phyloP scores from a whole-genome alignment of 1,140 invertebrate species.

The Lineus longissimus region DNA sequence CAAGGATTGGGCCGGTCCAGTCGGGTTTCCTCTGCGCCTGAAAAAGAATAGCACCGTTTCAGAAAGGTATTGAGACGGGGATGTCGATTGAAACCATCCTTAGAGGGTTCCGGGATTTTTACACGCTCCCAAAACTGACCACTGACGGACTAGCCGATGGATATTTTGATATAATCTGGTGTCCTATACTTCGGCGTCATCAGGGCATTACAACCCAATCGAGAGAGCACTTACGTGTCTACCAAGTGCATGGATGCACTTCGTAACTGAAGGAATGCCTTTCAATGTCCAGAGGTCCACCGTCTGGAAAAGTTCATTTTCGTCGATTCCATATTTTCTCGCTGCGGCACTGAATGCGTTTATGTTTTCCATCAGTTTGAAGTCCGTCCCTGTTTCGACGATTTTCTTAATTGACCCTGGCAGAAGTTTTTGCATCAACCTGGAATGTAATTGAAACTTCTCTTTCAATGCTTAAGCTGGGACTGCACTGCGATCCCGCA shows the following conservation, averaged over 20 bases:
- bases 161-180: no score
- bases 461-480: neutral
- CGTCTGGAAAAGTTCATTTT: slow-evolving; percentile 89
- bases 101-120: no score
- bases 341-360: slow-evolving; percentile 83
- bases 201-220: no score
- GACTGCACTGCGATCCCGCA: neutral
- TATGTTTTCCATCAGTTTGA: slow-evolving; percentile 96
- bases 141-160: no score
- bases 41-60: slow-evolving; percentile 14
- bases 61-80: no score
- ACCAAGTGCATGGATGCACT: slow-evolving; percentile 82
- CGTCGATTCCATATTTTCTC: slow-evolving; percentile 75
- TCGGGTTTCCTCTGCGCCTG: slow-evolving; percentile 83
- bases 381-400: slow-evolving; percentile 82
- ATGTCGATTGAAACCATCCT: no score
- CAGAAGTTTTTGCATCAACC: slow-evolving; percentile 79
- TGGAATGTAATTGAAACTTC: slow-evolving; percentile 25
- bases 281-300: slow-evolving; percentile 91
- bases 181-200: no score
- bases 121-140: no score
- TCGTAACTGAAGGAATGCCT: slow-evolving; percentile 84
- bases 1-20: slow-evolving; percentile 73
- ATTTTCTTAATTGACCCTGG: slow-evolving; percentile 80
- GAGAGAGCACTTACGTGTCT: slow-evolving; percentile 82